Conservation (phyloP, 2,888 invertebrate genomes). For the Yponomeuta cagnagella region DNA sequence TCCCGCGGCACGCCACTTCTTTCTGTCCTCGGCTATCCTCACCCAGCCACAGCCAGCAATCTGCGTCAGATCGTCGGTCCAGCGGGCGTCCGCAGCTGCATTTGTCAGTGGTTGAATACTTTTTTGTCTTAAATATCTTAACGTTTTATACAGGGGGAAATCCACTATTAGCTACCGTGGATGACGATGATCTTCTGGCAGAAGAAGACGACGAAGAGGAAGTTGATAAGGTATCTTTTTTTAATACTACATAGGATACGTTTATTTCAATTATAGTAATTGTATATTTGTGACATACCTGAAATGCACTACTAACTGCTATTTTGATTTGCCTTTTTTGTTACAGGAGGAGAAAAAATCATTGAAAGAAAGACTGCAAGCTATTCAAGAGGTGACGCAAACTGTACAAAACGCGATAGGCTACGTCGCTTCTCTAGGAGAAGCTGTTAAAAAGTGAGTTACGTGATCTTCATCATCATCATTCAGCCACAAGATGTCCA, state of each 20-base stretch:
- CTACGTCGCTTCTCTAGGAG: slow-evolving; percentile 93
- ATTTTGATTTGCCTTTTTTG: slow-evolving; percentile 5
- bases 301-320: neutral
- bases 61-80: too few species aligned
- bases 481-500: too few species aligned
- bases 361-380: slow-evolving; percentile 93
- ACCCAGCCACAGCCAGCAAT: too few species aligned
- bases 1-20: too few species aligned
- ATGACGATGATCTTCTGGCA: slow-evolving; percentile 79
- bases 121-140: neutral
- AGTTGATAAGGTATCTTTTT: slow-evolving; percentile 82
- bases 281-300: neutral
- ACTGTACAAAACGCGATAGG: slow-evolving; percentile 97
- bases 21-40: too few species aligned
- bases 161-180: slow-evolving; percentile 66
- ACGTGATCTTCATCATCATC: neutral
- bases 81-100: too few species aligned
- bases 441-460: slow-evolving; percentile 94
- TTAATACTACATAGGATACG: too few species aligned
- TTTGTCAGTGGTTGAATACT: neutral
- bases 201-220: slow-evolving; percentile 94
- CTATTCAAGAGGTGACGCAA: slow-evolving; percentile 97
- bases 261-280: too few species aligned
- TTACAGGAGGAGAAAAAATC: slow-evolving; percentile 96
- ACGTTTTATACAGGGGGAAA: slow-evolving; percentile 51